Percentiles rank a stretch among this genome's conserved stretches.
Evolutionary conservation across 2,797 vertebrate genomes (phyloP).

Genomic region (Toxotes lorentzi): DNA sequence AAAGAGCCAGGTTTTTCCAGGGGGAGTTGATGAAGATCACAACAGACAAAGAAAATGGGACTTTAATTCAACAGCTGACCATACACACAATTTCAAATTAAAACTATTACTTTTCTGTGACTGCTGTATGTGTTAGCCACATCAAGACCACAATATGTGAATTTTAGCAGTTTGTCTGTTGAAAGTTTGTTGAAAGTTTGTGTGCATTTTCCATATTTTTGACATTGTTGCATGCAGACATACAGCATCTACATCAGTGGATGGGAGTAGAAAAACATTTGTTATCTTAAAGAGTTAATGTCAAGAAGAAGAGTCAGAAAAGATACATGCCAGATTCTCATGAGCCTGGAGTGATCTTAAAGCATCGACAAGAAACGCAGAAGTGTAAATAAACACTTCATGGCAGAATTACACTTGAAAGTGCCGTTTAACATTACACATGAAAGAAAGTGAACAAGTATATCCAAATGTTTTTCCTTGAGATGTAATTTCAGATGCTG

Average conservation of each 20-base stretch:
- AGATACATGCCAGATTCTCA: neutral
- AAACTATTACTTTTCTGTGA: no score
- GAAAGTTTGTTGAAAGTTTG: constrained; percentile 4
- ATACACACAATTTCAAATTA: no score
- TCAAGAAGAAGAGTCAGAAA: neutral
- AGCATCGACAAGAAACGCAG: neutral
- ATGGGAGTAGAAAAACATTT: neutral
- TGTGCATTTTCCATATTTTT: neutral
- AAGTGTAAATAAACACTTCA: neutral
- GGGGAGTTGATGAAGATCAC: no score
- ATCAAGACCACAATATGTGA: no score
- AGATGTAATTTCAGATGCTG: neutral
- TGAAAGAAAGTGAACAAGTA: neutral
- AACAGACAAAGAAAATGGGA: no score
- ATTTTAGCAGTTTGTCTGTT: no score
- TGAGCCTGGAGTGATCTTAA: neutral
- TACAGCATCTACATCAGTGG: neutral
- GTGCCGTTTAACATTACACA: neutral
- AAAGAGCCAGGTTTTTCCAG: no score
- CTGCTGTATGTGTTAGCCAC: no score
- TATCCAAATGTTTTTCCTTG: neutral
- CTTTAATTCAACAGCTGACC: no score
- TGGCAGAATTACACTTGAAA: neutral
- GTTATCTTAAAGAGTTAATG: neutral
- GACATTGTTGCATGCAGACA: neutral